A percentile compares a stretch with the other conserved stretches of the same genome.
phyloP scores from a whole-genome alignment of 2,888 invertebrate genomes.

The Micoletzkya japonica region DNA sequence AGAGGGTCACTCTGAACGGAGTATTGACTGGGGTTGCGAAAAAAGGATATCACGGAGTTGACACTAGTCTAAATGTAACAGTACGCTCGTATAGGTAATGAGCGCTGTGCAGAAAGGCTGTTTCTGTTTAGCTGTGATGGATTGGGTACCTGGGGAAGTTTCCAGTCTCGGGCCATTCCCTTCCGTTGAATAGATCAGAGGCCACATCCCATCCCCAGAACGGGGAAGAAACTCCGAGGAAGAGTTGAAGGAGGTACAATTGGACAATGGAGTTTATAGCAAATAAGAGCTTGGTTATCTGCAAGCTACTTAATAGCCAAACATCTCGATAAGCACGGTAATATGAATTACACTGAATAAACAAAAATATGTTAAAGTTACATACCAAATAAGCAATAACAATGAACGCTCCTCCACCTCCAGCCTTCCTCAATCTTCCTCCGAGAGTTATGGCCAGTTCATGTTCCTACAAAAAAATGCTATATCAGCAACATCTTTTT shows the following conservation, averaged over 20 bases:
- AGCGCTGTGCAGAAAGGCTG: background rate
- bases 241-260: slow-evolving; percentile 55
- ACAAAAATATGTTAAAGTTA: slow-evolving; percentile 7
- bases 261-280: slow-evolving; percentile 57
- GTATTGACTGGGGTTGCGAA: background rate
- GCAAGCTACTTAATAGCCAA: slow-evolving; percentile 24
- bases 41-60: background rate
- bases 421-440: slow-evolving; percentile 25
- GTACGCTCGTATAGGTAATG: background rate
- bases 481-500: too few relatives aligned
- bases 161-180: slow-evolving; percentile 62
- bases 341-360: slow-evolving; percentile 12
- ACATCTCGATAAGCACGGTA: slow-evolving; percentile 1
- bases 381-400: slow-evolving; percentile 50
- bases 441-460: slow-evolving; percentile 15
- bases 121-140: background rate
- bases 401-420: slow-evolving; percentile 33
- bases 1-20: slow-evolving; percentile 58
- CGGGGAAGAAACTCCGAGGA: slow-evolving; percentile 58
- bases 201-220: slow-evolving; percentile 61
- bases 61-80: background rate
- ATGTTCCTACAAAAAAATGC: too few relatives aligned
- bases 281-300: slow-evolving; percentile 58
- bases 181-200: slow-evolving; percentile 53
- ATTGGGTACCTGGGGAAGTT: slow-evolving; percentile 53